Conservation (phyloP, 2,113 vertebrate genomes). For the Datnioides undecimradiatus region DNA sequence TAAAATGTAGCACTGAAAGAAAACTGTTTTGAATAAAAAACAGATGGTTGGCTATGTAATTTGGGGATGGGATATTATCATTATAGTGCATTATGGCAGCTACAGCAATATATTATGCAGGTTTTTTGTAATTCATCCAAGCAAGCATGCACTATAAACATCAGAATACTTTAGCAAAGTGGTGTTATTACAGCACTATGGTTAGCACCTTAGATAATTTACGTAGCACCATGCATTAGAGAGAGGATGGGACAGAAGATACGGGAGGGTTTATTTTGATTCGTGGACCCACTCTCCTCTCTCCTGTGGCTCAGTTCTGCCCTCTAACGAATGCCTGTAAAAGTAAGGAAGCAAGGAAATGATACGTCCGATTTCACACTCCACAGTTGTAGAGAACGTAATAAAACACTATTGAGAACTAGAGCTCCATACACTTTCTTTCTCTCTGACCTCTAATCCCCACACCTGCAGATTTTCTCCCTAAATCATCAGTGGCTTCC, state of each 20-base stretch:
- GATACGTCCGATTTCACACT: constrained; percentile 29
- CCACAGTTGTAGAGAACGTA: constrained; percentile 49
- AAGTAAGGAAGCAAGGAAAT: constrained; percentile 21
- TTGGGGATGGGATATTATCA: constrained; percentile 28
- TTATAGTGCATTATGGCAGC: constrained; percentile 61
- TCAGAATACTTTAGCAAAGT: constrained; percentile 68
- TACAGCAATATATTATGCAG: constrained; percentile 53
- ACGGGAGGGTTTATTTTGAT: constrained; percentile 21
- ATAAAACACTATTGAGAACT: constrained; percentile 57
- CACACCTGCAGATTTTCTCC: constrained; percentile 22
- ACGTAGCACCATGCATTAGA: constrained; percentile 72
- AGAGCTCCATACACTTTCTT: constrained; percentile 37
- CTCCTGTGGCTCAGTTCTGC: constrained; percentile 68
- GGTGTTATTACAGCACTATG: constrained; percentile 77
- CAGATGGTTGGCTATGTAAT: constrained; percentile 16
- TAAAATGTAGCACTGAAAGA: constrained; percentile 42
- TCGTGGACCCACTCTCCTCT: constrained; percentile 43
- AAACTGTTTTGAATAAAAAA: constrained; percentile 43
- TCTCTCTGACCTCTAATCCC: constrained; percentile 30
- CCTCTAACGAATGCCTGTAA: constrained; percentile 47
- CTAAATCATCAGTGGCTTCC: constrained; percentile 69
- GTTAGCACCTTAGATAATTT: constrained; percentile 69
- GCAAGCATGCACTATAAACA: constrained; percentile 72
- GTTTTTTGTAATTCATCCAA: constrained; percentile 46
- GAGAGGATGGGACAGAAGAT: constrained; percentile 42